Base-by-base conservation (phyloP, 2,888 invertebrate species). In the Zhengitettix transpicula region DNA sequence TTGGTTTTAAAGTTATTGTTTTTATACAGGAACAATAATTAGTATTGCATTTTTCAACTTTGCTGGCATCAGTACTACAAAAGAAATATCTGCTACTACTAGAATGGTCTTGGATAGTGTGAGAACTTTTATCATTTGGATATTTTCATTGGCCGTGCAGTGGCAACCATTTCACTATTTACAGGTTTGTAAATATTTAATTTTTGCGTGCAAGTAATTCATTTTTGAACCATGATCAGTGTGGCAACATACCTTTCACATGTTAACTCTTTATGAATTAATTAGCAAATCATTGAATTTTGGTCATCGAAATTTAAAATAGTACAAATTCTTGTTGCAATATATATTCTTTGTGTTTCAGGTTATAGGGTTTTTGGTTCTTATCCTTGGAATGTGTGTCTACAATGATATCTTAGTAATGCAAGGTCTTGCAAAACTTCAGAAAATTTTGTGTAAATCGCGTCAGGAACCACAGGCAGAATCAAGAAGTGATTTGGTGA, bases 41-140 rank as follows among this genome's bases (percentile, higher is more conserved):
- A 92, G 92, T 57, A 94, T 95, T 65, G 91, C 95, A 0, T 88
- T 94, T 75, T 95, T 95, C 77, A 94, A 92, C 72, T 95, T 89
- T 72, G 85, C 91, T 64, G 93, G 93, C 11, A 84, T 95, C 64
- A 89, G 88, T 69, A 89, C 97, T 7, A 92, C 94, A 0, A 96
- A 95, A 74, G 91, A 94, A 72, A 81, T 94, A 68, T 94, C 90
- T 1, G 94, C 96, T 1, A 93, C 92, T 0, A 90, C 91, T 3
- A 78, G 94, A 64, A 89, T 93, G 86, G 87, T 95, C 12, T 76
- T 94, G 55, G 94, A 95, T 71, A 88, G 87, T 58, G 78, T 90
- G n/a, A 78, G 95, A 64, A 92, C 93, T 0, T 76, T 95, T 55
- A 80, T 94, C n/a, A 89, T 96, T 68, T 98, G 95, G 95, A 75